Percentiles rank a stretch among this genome's conserved stretches.
These are phyloP conservation scores for Pyralis farinalis DNA, from an alignment of 2,888 invertebrate species.

Conservation along the genomic window DNA sequence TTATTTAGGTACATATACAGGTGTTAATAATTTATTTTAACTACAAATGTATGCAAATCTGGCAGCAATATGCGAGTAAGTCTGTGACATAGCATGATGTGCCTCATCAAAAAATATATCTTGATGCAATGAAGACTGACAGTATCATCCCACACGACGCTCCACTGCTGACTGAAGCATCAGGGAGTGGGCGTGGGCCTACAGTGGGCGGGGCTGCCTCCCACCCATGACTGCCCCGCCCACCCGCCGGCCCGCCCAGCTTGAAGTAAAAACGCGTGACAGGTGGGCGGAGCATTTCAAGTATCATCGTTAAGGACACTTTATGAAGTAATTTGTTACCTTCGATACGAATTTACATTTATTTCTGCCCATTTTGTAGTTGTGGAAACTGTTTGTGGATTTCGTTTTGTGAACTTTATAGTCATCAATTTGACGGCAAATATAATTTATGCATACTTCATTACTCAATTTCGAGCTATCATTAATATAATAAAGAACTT, in stretches of 20 bases:
- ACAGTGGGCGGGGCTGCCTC: slow-evolving; percentile 51
- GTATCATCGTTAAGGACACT: slow-evolving; percentile 74
- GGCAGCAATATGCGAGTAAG: no score
- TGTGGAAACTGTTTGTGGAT: neutral
- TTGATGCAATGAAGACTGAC: slow-evolving; percentile 18
- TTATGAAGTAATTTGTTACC: slow-evolving; percentile 78
- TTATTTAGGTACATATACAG: no score
- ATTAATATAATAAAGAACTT: no score
- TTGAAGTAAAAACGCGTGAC: slow-evolving; percentile 58
- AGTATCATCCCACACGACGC: slow-evolving; percentile 58
- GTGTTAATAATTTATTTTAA: no score
- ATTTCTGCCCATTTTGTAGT: slow-evolving; percentile 16
- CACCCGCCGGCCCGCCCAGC: slow-evolving; percentile 43
- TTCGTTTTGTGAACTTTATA: neutral
- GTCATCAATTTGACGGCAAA: no score
- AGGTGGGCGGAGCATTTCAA: slow-evolving; percentile 66
- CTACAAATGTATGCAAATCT: no score
- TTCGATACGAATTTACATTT: slow-evolving; percentile 66
- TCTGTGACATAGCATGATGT: no score
- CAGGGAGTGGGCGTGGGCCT: slow-evolving; percentile 61
- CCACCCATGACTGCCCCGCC: slow-evolving; percentile 42
- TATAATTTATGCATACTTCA: no score
- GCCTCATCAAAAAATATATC: no score
- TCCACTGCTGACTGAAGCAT: slow-evolving; percentile 62
- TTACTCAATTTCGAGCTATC: no score